Evolutionary conservation across 2,888 invertebrate genomes (phyloP).

Genomic region (Nephrocerus scutellatus): DNA sequence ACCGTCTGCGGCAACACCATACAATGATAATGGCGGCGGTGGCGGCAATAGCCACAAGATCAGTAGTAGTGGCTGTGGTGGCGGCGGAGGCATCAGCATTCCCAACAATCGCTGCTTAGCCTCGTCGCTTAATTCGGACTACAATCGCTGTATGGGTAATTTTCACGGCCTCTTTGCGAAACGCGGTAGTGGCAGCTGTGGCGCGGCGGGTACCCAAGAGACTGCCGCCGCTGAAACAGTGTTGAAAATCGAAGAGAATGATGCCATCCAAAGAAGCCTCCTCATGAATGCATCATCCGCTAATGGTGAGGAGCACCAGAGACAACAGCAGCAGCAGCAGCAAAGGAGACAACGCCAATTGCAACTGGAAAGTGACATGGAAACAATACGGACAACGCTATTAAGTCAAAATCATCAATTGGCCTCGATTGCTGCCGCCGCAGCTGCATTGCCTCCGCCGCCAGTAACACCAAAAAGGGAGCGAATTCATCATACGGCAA

Average conservation of each 20-base stretch:
- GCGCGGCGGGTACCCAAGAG: no score
- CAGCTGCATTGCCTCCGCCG: conserved; percentile 22
- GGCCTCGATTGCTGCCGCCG: conserved; percentile 20
- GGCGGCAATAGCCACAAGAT: conserved; percentile 21
- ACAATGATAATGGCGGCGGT: conserved; percentile 22
- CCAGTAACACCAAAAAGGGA: conserved; percentile 39
- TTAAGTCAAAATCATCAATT: conserved; percentile 29
- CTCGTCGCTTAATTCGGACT: no score
- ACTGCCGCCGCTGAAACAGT: conserved; percentile 26
- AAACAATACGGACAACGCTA: conserved; percentile 33
- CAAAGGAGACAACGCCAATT: conserved; percentile 39
- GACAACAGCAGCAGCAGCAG: conserved; percentile 22
- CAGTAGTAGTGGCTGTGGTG: no score
- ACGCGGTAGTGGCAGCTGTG: no score
- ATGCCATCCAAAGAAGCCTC: no score
- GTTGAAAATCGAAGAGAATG: conserved; percentile 42
- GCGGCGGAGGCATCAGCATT: conserved; percentile 15
- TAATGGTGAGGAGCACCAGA: no score
- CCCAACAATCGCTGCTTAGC: conserved; percentile 17
- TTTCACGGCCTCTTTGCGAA: conserved; percentile 20
- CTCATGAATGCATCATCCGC: no score
- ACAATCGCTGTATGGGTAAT: conserved; percentile 19
- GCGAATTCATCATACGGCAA: conserved; percentile 35
- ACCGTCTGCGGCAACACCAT: conserved; percentile 40
- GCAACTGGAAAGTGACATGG: conserved; percentile 40